Conservation (phyloP, 2,888 invertebrate genomes). For the Alsophila aescularia region DNA sequence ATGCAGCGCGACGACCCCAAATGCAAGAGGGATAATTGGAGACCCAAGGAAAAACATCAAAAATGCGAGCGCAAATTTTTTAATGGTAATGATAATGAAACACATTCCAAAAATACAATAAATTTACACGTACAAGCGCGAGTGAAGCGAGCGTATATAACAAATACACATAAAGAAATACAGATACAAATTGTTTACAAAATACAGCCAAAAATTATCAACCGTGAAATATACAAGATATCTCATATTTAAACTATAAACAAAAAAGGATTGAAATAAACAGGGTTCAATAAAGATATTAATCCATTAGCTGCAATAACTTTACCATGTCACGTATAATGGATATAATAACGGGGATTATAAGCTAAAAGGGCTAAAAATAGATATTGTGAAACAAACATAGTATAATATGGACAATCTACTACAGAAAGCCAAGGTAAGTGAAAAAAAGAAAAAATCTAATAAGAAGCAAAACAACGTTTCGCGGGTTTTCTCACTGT, state of each 20-base stretch:
- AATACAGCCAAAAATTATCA: too few species aligned
- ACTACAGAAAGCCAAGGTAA: too few species aligned
- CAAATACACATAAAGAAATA: too few species aligned
- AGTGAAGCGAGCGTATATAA: too few species aligned
- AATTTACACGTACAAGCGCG: too few species aligned
- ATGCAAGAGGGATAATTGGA: too few species aligned
- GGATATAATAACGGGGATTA: neutral
- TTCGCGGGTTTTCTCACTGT: slow-evolving; percentile 12
- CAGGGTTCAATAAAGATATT: slow-evolving; percentile 1
- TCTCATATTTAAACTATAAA: neutral
- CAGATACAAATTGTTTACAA: too few species aligned
- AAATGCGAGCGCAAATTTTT: too few species aligned
- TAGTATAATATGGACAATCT: slow-evolving; percentile 4
- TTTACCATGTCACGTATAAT: slow-evolving; percentile 9
- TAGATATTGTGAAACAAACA: slow-evolving; percentile 6
- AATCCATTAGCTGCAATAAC: slow-evolving; percentile 13
- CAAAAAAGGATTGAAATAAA: neutral
- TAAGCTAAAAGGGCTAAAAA: neutral
- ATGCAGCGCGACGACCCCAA: too few species aligned
- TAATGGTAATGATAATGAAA: too few species aligned
- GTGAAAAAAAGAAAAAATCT: slow-evolving; percentile 2
- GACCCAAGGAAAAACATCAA: too few species aligned
- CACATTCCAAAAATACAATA: too few species aligned
- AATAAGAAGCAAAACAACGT: slow-evolving; percentile 2
- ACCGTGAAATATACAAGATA: neutral